Evolutionary conservation across 2,888 invertebrate species (phyloP).

Genomic region (Formica aserva): DNA sequence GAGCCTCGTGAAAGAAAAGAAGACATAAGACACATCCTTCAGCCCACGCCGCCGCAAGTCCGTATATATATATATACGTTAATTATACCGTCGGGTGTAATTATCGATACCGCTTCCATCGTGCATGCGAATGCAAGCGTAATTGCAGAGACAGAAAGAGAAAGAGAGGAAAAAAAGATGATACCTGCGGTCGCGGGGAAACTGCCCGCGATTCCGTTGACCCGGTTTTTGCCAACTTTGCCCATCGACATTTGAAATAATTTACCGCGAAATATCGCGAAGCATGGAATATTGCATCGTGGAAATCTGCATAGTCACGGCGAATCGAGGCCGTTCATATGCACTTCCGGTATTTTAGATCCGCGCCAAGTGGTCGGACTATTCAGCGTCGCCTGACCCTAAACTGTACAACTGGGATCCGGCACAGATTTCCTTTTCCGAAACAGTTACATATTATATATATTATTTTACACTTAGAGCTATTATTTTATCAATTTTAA

Average conservation of each 20-base stretch:
- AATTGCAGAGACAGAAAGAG: conserved; percentile 12
- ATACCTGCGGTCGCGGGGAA: background rate
- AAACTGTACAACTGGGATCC: conserved; percentile 78
- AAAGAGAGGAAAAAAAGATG: background rate
- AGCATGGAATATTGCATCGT: background rate
- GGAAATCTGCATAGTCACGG: conserved; percentile 11
- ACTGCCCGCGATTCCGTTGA: conserved; percentile 21
- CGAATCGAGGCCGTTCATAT: conserved; percentile 20
- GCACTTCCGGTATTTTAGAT: conserved; percentile 41
- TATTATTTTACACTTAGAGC: background rate
- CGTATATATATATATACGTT: conserved; percentile 17
- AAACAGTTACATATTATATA: background rate
- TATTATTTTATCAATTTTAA: background rate
- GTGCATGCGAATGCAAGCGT: conserved; percentile 30
- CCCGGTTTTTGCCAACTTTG: conserved; percentile 29
- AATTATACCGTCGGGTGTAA: conserved; percentile 55
- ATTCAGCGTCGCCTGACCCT: conserved; percentile 51
- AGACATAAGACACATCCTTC: conserved; percentile 23
- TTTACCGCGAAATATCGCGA: background rate
- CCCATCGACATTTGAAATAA: background rate
- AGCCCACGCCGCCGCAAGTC: conserved; percentile 32
- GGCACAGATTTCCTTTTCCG: background rate
- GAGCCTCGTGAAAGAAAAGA: conserved; percentile 39
- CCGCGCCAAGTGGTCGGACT: conserved; percentile 28
- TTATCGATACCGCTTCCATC: conserved; percentile 54